Evolutionary conservation across 2,888 invertebrate genomes (phyloP).

Genomic region (Proisotoma minuta): DNA sequence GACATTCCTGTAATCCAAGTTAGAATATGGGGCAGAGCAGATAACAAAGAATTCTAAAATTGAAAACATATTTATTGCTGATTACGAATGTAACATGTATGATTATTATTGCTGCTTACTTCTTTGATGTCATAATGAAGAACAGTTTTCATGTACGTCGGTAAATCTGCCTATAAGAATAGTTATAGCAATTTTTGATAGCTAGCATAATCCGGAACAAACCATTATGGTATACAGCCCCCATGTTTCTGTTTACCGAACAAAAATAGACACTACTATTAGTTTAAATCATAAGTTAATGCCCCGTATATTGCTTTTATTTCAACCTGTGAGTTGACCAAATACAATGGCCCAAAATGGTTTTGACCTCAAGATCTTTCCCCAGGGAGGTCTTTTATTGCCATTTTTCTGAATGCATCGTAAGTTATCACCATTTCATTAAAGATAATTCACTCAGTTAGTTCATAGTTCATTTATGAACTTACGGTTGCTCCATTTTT

Average conservation of each 20-base stretch:
- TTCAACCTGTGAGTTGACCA: slow-evolving; percentile 64
- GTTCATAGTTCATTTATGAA: too few relatives aligned
- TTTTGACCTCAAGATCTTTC: slow-evolving; percentile 64
- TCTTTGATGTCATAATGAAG: slow-evolving; percentile 72
- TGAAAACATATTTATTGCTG: background rate
- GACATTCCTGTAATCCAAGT: background rate
- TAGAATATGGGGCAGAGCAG: slow-evolving; percentile 32
- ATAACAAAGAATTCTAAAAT: slow-evolving; percentile 46
- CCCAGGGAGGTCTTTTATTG: slow-evolving; percentile 56
- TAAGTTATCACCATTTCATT: too few relatives aligned
- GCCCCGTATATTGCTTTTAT: slow-evolving; percentile 56
- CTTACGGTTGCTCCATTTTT: background rate
- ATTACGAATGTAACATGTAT: too few relatives aligned
- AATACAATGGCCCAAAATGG: slow-evolving; percentile 79
- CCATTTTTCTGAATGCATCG: too few relatives aligned
- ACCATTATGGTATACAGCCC: slow-evolving; percentile 73
- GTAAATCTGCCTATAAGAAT: too few relatives aligned
- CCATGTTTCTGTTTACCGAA: slow-evolving; percentile 73
- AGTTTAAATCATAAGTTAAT: slow-evolving; percentile 69
- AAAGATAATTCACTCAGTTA: too few relatives aligned
- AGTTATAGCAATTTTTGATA: too few relatives aligned
- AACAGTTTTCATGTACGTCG: slow-evolving; percentile 78
- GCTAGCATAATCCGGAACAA: too few relatives aligned
- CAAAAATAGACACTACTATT: slow-evolving; percentile 73
- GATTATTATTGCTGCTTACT: slow-evolving; percentile 49